Percentiles rank a stretch among this genome's conserved stretches.
Evolutionary conservation across 1,140 invertebrate genomes (phyloP).

Genomic region (Aphaenogaster floridana): DNA sequence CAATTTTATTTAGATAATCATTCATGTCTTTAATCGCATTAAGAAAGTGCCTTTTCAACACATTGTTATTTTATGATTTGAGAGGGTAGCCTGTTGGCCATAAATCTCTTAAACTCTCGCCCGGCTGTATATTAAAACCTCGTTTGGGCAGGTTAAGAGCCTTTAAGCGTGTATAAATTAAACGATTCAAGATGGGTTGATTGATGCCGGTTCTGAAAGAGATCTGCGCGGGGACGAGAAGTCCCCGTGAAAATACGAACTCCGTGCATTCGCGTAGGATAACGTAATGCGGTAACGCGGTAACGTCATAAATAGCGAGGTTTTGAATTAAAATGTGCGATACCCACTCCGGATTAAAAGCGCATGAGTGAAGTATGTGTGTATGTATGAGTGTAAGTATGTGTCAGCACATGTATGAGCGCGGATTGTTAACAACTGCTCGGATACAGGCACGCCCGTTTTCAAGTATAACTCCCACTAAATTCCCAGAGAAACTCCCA

Average conservation of each 20-base stretch:
- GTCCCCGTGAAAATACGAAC: neutral
- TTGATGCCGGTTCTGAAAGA: neutral
- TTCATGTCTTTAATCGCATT: conserved; percentile 1
- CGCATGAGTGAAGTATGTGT: conserved; percentile 11
- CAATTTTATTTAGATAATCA: conserved; percentile 25
- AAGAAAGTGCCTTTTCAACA: conserved; percentile 42
- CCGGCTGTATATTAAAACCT: conserved; percentile 39
- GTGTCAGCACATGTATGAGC: neutral
- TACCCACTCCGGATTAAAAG: conserved; percentile 44
- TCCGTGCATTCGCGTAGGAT: neutral
- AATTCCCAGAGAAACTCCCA: conserved; percentile 43
- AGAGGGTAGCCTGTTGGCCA: neutral
- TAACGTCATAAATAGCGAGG: conserved; percentile 35
- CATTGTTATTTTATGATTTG: conserved; percentile 51
- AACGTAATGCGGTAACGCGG: conserved; percentile 11
- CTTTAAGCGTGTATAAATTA: conserved; percentile 48
- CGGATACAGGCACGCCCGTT: conserved; percentile 34
- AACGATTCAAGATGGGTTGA: conserved; percentile 29
- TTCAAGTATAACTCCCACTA: conserved; percentile 43
- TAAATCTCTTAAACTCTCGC: conserved; percentile 26
- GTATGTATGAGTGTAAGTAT: conserved; percentile 1
- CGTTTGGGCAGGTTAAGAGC: conserved; percentile 27
- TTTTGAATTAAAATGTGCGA: conserved; percentile 53
- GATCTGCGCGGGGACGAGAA: neutral
- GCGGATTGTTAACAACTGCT: conserved; percentile 40